Percentiles rank a stretch among this genome's conserved stretches.
These are phyloP conservation scores for Dromiciops gliroides DNA, from an alignment of 2,113 vertebrate species.

Conservation along the genomic window DNA sequence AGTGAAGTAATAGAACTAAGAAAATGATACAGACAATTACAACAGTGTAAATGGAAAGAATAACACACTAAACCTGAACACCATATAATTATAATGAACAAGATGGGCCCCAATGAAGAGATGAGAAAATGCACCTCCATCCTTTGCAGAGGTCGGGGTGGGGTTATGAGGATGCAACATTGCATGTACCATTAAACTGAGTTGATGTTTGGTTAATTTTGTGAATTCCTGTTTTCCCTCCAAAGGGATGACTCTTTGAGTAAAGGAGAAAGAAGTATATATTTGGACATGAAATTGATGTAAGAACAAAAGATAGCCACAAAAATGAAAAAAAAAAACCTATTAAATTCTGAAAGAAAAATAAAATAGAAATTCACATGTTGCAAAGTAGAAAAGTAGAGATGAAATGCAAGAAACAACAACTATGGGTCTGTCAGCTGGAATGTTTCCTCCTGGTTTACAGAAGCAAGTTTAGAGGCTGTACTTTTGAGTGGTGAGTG, in stretches of 20 bases:
- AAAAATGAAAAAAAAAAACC: background rate
- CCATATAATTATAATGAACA: background rate
- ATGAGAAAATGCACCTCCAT: background rate
- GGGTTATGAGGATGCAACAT: background rate
- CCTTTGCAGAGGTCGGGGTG: background rate
- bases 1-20: background rate
- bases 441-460: background rate
- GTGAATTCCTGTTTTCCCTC: background rate
- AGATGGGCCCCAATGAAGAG: background rate
- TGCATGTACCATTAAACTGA: background rate
- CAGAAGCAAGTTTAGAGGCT: background rate
- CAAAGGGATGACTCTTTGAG: background rate
- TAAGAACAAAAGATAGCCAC: background rate
- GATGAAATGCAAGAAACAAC: background rate
- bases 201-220: background rate
- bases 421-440: background rate
- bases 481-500: background rate
- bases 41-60: background rate
- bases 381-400: background rate
- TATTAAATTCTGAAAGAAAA: background rate
- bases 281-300: background rate
- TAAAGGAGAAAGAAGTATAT: background rate
- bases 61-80: background rate
- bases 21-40: background rate
- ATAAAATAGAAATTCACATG: background rate